Evolutionary conservation across 2,113 vertebrate species (phyloP).

Genomic region (Atherinomorus stipes): DNA sequence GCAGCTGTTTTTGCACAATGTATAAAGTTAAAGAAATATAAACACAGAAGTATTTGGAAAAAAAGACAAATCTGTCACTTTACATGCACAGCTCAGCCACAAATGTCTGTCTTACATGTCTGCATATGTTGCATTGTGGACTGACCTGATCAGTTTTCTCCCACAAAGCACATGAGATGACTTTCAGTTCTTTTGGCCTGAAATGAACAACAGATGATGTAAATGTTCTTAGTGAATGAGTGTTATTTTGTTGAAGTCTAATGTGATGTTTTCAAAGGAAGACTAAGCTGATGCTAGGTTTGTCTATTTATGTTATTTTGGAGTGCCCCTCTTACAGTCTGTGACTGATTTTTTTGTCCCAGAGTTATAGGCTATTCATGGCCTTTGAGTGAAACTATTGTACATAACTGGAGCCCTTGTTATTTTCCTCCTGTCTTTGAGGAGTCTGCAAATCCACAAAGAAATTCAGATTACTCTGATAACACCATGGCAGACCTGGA

Average conservation of each 20-base stretch:
- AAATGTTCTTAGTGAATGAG: conserved; percentile 41
- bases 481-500: conserved; percentile 51
- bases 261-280: conserved; percentile 45
- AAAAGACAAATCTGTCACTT: conserved; percentile 49
- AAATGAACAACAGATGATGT: conserved; percentile 40
- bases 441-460: conserved; percentile 46
- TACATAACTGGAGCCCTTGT: conserved; percentile 42
- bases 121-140: conserved; percentile 23
- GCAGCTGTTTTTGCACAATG: conserved; percentile 79
- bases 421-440: conserved; percentile 59
- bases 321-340: conserved; percentile 37
- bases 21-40: conserved; percentile 59
- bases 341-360: conserved; percentile 40
- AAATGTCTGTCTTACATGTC: conserved; percentile 31
- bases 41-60: conserved; percentile 66
- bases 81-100: conserved; percentile 49
- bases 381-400: conserved; percentile 34
- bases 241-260: conserved; percentile 40
- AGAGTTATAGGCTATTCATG: conserved; percentile 28
- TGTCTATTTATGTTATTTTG: conserved; percentile 41
- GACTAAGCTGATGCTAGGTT: conserved; percentile 35
- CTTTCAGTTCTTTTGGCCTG: conserved; percentile 31
- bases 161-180: conserved; percentile 25
- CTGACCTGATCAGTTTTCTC: conserved; percentile 24
- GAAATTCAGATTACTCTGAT: conserved; percentile 38